phyloP scores from a whole-genome alignment of 2,888 invertebrate species.

The Emmelina monodactyla region DNA sequence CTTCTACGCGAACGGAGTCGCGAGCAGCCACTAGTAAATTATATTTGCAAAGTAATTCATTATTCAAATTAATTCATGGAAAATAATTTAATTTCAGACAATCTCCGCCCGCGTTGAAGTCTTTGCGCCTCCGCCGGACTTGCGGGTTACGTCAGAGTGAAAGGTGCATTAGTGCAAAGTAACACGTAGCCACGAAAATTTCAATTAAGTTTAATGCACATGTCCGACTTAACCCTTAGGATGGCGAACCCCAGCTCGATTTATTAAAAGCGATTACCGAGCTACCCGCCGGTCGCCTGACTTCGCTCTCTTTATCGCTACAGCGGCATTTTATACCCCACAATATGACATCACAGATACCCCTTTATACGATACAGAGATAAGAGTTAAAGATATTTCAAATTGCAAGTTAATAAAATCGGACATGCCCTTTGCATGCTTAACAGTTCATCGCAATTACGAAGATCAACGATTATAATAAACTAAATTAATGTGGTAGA shows the following conservation, averaged over 20 bases:
- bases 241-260: slow-evolving; percentile 26
- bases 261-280: slow-evolving; percentile 42
- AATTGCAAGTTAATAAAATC: no score
- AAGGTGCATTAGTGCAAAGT: slow-evolving; percentile 54
- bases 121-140: slow-evolving; percentile 24
- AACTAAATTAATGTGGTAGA: no score
- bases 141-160: slow-evolving; percentile 28
- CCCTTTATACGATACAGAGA: no score
- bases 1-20: no score
- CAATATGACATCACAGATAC: slow-evolving; percentile 27
- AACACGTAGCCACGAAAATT: slow-evolving; percentile 53
- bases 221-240: slow-evolving; percentile 23
- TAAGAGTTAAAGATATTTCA: no score
- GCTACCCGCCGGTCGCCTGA: slow-evolving; percentile 31
- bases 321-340: slow-evolving; percentile 32
- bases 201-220: slow-evolving; percentile 57
- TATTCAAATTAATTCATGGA: no score
- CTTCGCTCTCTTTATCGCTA: slow-evolving; percentile 34
- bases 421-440: no score
- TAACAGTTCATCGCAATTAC: no score
- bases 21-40: no score
- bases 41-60: no score
- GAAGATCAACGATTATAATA: no score
- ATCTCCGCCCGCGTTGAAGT: slow-evolving; percentile 29
- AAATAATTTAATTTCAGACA: no score